phyloP scores from a whole-genome alignment of 2,888 invertebrate genomes.

The Syrphus vitripennis region DNA sequence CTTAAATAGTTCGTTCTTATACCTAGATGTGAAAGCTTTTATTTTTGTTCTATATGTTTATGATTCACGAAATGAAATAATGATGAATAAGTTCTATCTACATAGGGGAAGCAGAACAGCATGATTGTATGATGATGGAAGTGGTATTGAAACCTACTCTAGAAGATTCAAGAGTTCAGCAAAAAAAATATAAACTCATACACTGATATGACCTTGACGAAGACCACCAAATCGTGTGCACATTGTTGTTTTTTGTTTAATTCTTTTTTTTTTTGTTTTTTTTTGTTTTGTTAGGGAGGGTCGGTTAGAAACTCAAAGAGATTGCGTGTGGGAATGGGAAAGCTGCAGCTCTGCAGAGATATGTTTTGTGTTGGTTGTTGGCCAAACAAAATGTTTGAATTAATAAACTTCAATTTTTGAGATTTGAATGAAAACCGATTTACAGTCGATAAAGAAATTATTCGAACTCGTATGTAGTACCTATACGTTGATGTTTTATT shows the following conservation, averaged over 20 bases:
- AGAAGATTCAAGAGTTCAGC: slow-evolving; percentile 22
- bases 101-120: not conserved
- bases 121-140: not conserved
- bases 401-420: not conserved
- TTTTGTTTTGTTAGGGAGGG: slow-evolving; percentile 27
- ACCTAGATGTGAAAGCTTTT: slow-evolving; percentile 41
- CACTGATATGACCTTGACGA: slow-evolving; percentile 55
- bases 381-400: not conserved
- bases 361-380: not conserved
- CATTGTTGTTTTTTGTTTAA: not conserved
- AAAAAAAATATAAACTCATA: slow-evolving; percentile 18
- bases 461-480: not conserved
- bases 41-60: slow-evolving; percentile 17
- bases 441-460: not conserved
- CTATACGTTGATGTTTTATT: too few relatives aligned
- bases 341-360: not conserved
- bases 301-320: not conserved
- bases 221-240: slow-evolving; percentile 36
- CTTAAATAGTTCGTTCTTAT: not conserved
- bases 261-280: slow-evolving; percentile 6
- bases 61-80: not conserved
- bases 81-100: slow-evolving; percentile 33
- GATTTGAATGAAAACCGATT: not conserved
- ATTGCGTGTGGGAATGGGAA: not conserved
- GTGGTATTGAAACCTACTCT: not conserved